Evolutionary conservation across 2,113 vertebrate genomes (phyloP).

Genomic region (Prolemur simus): DNA sequence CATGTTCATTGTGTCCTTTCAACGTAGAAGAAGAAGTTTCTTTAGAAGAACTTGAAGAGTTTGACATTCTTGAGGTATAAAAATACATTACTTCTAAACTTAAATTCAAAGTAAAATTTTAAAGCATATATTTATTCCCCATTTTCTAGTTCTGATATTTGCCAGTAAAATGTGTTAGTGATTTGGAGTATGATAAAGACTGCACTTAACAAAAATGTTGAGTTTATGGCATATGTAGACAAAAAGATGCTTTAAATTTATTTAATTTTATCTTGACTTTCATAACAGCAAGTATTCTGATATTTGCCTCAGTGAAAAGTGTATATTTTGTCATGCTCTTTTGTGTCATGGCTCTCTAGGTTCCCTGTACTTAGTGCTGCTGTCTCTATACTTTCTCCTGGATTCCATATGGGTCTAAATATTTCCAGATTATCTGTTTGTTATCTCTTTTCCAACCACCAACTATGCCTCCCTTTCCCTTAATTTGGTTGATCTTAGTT

Average conservation of each 20-base stretch:
- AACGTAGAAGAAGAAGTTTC: conserved; percentile 22
- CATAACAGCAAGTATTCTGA: not conserved
- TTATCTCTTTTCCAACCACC: not conserved
- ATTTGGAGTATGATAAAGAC: not conserved
- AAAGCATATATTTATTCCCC: not conserved
- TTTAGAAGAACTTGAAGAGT: conserved; percentile 47
- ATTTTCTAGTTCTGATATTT: not conserved
- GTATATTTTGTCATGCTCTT: not conserved
- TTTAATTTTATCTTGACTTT: not conserved
- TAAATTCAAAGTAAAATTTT: not conserved
- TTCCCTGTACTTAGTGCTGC: not conserved
- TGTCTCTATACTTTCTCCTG: not conserved
- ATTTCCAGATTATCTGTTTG: not conserved
- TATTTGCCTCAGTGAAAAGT: not conserved
- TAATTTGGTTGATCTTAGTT: not conserved
- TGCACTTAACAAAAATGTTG: not conserved
- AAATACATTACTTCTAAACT: conserved; percentile 20
- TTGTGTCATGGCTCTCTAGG: not conserved
- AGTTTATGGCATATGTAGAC: not conserved
- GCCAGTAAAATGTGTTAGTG: not conserved
- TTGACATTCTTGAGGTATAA: conserved; percentile 48
- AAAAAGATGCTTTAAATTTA: not conserved
- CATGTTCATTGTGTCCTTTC: not conserved
- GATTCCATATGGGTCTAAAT: not conserved
- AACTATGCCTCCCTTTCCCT: not conserved